These are phyloP conservation scores for Cygnus atratus DNA, from an alignment of 2,113 vertebrate species.

Conservation along the genomic window DNA sequence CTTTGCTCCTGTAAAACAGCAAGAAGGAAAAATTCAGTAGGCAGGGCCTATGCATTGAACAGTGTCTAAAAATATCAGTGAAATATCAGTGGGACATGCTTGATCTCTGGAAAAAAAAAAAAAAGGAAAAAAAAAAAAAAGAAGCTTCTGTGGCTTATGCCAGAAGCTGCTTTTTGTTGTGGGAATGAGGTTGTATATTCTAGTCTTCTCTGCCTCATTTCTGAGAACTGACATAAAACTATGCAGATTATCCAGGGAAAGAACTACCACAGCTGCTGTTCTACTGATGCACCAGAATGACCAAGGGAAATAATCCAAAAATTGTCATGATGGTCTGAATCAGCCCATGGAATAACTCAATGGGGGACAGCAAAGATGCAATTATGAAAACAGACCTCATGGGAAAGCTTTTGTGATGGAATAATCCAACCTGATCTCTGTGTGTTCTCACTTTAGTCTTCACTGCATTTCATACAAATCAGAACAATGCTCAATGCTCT, in stretches of 20 bases:
- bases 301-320: not conserved
- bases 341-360: not conserved
- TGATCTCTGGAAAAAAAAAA: not conserved
- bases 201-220: not conserved
- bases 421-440: not conserved
- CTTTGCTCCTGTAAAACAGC: not conserved
- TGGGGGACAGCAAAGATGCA: not conserved
- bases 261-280: not conserved
- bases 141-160: not conserved
- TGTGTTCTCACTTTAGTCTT: conserved; percentile 23
- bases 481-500: conserved; percentile 30
- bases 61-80: not conserved
- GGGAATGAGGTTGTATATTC: not conserved
- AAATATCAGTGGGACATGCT: not conserved
- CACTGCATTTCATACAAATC: conserved; percentile 40
- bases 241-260: not conserved
- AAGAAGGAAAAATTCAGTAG: not conserved
- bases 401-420: not conserved
- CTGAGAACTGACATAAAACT: not conserved
- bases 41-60: not conserved
- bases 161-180: not conserved
- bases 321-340: not conserved
- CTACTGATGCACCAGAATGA: not conserved
- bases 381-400: not conserved
- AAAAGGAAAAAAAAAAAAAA: not conserved